A percentile compares a stretch with the other conserved stretches of the same genome.
These are phyloP conservation scores for Hemicrepidius hirtus DNA, from an alignment of 2,888 invertebrate species.

Conservation along the genomic window DNA sequence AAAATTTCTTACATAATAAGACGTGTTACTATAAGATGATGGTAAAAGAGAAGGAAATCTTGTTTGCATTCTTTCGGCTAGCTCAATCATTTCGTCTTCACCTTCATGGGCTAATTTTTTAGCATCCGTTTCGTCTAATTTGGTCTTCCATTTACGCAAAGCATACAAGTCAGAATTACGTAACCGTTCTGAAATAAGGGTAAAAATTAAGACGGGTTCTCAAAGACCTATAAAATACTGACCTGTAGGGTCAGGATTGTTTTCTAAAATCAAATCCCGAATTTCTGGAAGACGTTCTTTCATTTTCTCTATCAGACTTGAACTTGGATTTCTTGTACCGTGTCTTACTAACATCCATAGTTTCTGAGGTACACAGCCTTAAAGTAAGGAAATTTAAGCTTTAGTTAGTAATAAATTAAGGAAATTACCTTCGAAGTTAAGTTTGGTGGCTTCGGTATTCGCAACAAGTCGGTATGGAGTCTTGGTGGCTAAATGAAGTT, in stretches of 20 bases:
- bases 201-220: not conserved
- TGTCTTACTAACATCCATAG: slow-evolving; percentile 86
- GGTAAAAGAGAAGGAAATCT: slow-evolving; percentile 81
- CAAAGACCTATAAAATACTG: slow-evolving; percentile 18
- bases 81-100: slow-evolving; percentile 81
- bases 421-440: slow-evolving; percentile 76
- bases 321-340: slow-evolving; percentile 83
- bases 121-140: slow-evolving; percentile 26
- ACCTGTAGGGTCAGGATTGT: slow-evolving; percentile 68
- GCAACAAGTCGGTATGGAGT: slow-evolving; percentile 84
- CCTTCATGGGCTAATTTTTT: slow-evolving; percentile 83
- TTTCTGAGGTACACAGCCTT: slow-evolving; percentile 70
- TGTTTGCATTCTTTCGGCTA: slow-evolving; percentile 84
- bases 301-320: slow-evolving; percentile 75
- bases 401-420: not conserved
- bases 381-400: not conserved
- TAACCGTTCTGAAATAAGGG: slow-evolving; percentile 18
- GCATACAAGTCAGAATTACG: slow-evolving; percentile 41
- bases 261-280: slow-evolving; percentile 74
- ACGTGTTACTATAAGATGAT: slow-evolving; percentile 72
- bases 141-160: slow-evolving; percentile 59
- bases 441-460: slow-evolving; percentile 77
- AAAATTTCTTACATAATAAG: slow-evolving; percentile 30
- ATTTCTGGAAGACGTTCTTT: slow-evolving; percentile 74
- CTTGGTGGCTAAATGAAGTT: slow-evolving; percentile 78